Base-by-base conservation (phyloP, 1,140 invertebrate species). In the Oryctes rhinoceros region DNA sequence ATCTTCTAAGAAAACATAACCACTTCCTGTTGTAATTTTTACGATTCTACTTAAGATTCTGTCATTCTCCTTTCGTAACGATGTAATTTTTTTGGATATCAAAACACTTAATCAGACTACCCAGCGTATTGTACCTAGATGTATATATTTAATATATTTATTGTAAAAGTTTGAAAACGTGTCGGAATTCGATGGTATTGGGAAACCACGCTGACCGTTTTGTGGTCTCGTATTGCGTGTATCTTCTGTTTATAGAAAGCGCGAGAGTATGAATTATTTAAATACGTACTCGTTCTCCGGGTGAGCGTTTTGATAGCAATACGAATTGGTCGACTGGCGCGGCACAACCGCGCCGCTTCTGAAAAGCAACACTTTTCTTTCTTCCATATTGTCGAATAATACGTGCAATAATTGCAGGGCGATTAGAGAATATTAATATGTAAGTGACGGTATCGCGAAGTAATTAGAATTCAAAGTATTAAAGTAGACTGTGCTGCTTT, bases 211-310 rank as follows among this genome's bases (percentile, higher is more conserved):
- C 15, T 18, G 53, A 59, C 53, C 15, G 15, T 59, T 53, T 53
- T 53, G 15, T 59, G 18, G 15, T 59, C 53, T 59, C 18, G 18
- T 59, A 59, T 59, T 59, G 53, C 53, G 53, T 18, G 53, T 59
- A 59, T 59, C 53, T 59, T 59, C 67, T 80, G 79, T 48, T 75
- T 53, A 75, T 80, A 80, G 79, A 80, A 80, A 80, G 67, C 79
- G 79, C 48, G 59, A 80, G 62, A 80, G 53, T 59, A 80, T 80
- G 79, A 80, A 80, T 80, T 75, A 80, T 80, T 80, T 71, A 80
- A 80, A 75, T 80, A 76, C 47, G 44, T 48, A 59, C 18, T 49
- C 24, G 24, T 30, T 65, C 30, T 62, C 62, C 74, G 20, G 18
- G 30, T 59, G n/a, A n/a, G 15, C 35, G 67, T 80, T 75, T 71